Evolutionary conservation across 2,888 invertebrate genomes (phyloP), one percentile per base, ranked within the genome.

Genomic region (Argyra leucocephala): DNA sequence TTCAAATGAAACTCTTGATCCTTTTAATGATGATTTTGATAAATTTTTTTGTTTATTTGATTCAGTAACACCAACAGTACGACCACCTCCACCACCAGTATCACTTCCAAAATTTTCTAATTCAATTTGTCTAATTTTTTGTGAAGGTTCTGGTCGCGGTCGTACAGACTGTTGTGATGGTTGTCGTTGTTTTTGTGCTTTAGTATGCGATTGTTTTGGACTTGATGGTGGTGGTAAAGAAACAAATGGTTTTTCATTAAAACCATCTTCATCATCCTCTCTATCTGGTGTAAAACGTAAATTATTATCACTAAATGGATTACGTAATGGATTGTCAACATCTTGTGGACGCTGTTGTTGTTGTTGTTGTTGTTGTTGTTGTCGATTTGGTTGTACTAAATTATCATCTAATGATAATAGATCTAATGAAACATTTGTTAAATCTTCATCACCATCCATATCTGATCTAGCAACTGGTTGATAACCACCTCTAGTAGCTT

Each of bases 1-100:
- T 62, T 77, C 76, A 63, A 80, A 80, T 26, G 80, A 78, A 22
- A 80, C 80, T 3, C 76, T 74, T 0, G 80, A 80, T 21, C 78
- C 78, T 69, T 79, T 79, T 2, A 80, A 65, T 1, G 79, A 79
- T 64, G 65, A 66, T 68, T 69, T 68, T 58, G 69, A 68, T 23
- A 57, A 26, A 37, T 61, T 64, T 57, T 57, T 63, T 60, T 66
- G 63, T 23, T 59, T 75, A 69, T 76, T 61, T 6, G 75, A 76
- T 66, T 76, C 76, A 63, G 72, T 71, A 2, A 64, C 69, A 10
- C 72, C 69, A 18, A 71, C 62, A 15, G 72, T 68, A 5, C 76
- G 74, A 63, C 73, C 69, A 65, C 75, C 74, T 36, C 31, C 31
- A 31, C 31, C 31, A 31, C 31, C 31, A 48, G 5, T 18, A 48